Percentiles rank a stretch among this genome's conserved stretches.
Evolutionary conservation across 1,140 invertebrate genomes (phyloP).

Genomic region (Anastatus disparis): DNA sequence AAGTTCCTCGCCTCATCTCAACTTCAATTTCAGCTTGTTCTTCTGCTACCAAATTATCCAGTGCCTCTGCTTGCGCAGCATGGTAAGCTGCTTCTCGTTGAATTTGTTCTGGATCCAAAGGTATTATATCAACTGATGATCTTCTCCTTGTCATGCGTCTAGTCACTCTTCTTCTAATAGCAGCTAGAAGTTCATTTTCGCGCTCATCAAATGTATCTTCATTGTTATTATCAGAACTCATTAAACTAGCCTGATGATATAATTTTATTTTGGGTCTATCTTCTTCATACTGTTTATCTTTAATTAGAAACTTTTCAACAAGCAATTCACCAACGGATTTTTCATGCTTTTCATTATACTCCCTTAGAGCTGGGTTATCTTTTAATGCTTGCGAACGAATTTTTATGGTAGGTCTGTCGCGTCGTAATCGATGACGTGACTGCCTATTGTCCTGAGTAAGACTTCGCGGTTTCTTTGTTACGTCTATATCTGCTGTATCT

Average conservation of each 20-base stretch:
- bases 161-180: conserved; percentile 53
- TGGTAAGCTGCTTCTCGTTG: conserved; percentile 57
- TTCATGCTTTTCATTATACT: conserved; percentile 60
- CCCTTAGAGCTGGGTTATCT: conserved; percentile 63
- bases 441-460: conserved; percentile 48
- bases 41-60: conserved; percentile 64
- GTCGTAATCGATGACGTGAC: conserved; percentile 49
- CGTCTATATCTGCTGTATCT: conserved; percentile 85
- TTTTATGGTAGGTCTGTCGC: conserved; percentile 58
- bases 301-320: conserved; percentile 81
- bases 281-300: conserved; percentile 69
- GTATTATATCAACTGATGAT: conserved; percentile 54
- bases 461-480: conserved; percentile 70
- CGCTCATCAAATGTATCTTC: conserved; percentile 1
- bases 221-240: background rate
- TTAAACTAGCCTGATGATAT: conserved; percentile 51
- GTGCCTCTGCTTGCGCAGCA: conserved; percentile 59
- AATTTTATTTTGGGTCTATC: conserved; percentile 46
- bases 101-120: conserved; percentile 56
- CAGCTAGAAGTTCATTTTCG: conserved; percentile 39
- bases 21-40: conserved; percentile 62
- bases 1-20: conserved; percentile 51
- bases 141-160: conserved; percentile 58
- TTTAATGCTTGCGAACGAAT: conserved; percentile 65
- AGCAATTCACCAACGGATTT: conserved; percentile 78